Evolutionary conservation across 1,140 invertebrate genomes (phyloP).

Genomic region (Magallana ariakensis): DNA sequence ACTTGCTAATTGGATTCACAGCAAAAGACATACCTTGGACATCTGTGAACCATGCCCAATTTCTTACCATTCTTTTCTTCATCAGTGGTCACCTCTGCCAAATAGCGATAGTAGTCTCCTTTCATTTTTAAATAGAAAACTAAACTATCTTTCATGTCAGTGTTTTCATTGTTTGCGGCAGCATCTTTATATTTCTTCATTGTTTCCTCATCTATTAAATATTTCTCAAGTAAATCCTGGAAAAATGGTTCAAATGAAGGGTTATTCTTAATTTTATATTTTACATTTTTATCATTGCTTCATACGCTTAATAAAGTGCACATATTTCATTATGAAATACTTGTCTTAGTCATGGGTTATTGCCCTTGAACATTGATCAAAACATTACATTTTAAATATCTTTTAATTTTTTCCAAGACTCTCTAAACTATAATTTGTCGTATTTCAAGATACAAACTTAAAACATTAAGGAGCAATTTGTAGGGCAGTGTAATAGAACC

Average conservation of each 20-base stretch:
- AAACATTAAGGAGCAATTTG: neutral
- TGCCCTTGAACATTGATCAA: neutral
- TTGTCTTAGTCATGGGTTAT: neutral
- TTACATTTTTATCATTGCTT: too few species aligned
- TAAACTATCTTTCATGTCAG: constrained; percentile 85
- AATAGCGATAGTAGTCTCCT: constrained; percentile 99
- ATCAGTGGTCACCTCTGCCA: constrained; percentile 98
- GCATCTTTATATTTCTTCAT: constrained; percentile 37
- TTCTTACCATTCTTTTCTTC: constrained; percentile 89
- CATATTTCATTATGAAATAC: too few species aligned
- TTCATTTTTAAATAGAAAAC: constrained; percentile 99
- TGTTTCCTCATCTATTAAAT: constrained; percentile 34
- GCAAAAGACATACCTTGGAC: constrained; percentile 6
- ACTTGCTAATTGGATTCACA: neutral
- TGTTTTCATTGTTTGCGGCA: constrained; percentile 10
- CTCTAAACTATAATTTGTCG: neutral
- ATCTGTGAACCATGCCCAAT: constrained; percentile 1
- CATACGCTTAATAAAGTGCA: too few species aligned
- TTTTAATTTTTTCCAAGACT: neutral
- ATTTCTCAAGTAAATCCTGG: constrained; percentile 25
- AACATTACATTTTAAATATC: neutral
- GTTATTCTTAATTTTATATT: too few species aligned
- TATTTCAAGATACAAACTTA: neutral
- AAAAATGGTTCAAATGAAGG: constrained; percentile 17
- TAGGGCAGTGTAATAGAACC: neutral